These are phyloP conservation scores for Bimastos eiseni DNA, from an alignment of 2,888 invertebrate genomes.

Conservation along the genomic window DNA sequence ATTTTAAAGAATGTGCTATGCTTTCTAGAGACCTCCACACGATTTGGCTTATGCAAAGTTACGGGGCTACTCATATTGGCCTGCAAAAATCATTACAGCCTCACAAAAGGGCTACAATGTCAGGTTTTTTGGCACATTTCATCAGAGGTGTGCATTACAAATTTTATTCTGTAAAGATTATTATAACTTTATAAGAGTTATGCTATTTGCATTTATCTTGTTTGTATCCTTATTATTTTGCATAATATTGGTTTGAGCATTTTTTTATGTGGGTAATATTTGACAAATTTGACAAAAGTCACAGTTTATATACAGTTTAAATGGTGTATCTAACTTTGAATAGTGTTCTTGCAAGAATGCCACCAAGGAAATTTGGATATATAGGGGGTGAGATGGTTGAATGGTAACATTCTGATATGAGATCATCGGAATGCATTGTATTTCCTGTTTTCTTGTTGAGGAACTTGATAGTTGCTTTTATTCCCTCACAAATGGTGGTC, in stretches of 20 bases:
- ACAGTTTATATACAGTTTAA: too few relatives aligned
- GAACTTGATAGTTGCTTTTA: too few relatives aligned
- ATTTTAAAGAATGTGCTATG: neutral
- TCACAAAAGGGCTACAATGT: conserved; percentile 16
- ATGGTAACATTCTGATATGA: too few relatives aligned
- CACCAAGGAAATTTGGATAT: too few relatives aligned
- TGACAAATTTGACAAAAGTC: neutral
- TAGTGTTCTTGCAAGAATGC: too few relatives aligned
- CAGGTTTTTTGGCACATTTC: conserved; percentile 14
- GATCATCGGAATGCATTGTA: too few relatives aligned
- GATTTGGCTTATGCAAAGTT: conserved; percentile 8
- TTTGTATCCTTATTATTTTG: neutral
- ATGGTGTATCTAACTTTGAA: too few relatives aligned
- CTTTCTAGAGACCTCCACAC: neutral
- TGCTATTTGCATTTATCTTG: too few relatives aligned
- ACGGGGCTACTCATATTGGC: neutral
- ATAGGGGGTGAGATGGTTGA: too few relatives aligned
- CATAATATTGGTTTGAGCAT: neutral
- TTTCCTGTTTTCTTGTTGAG: too few relatives aligned
- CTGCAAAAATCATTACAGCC: conserved; percentile 9
- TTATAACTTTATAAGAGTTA: too few relatives aligned
- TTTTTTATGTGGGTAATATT: neutral
- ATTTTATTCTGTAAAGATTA: neutral
- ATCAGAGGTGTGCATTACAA: neutral
- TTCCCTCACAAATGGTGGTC: too few relatives aligned